phyloP scores from a whole-genome alignment of 2,113 vertebrate genomes.

The Pampusana beccarii region DNA sequence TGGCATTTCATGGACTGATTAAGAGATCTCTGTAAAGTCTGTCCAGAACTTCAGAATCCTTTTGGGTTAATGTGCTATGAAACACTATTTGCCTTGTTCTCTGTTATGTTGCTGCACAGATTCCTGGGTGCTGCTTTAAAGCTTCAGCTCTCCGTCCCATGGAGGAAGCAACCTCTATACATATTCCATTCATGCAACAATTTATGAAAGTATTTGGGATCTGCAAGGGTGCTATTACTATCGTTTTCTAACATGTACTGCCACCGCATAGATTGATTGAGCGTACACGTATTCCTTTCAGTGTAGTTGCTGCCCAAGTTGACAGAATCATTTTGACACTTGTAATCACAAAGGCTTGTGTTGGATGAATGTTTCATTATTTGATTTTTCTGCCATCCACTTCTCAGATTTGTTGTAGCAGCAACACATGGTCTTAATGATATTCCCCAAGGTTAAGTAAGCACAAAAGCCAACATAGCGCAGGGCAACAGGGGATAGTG shows the following conservation, averaged over 20 bases:
- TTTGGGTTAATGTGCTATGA: background rate
- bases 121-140: background rate
- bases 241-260: background rate
- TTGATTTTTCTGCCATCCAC: conserved; percentile 23
- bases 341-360: background rate
- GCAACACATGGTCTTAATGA: conserved; percentile 30
- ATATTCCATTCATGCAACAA: background rate
- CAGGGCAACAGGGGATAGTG: background rate
- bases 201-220: background rate
- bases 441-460: conserved; percentile 23
- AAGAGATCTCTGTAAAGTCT: background rate
- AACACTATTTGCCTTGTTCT: background rate
- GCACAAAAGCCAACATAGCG: background rate
- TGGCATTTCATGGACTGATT: background rate
- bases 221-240: background rate
- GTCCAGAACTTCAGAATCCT: background rate
- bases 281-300: background rate
- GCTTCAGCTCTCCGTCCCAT: background rate
- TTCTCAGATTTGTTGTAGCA: conserved; percentile 15
- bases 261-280: background rate
- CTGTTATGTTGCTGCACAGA: background rate
- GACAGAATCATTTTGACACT: conserved; percentile 18
- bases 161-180: background rate
- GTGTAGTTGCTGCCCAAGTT: background rate
- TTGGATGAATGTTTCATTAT: conserved; percentile 16